Conservation (phyloP, 1,140 invertebrate species). For the Papilio polyxenes region DNA sequence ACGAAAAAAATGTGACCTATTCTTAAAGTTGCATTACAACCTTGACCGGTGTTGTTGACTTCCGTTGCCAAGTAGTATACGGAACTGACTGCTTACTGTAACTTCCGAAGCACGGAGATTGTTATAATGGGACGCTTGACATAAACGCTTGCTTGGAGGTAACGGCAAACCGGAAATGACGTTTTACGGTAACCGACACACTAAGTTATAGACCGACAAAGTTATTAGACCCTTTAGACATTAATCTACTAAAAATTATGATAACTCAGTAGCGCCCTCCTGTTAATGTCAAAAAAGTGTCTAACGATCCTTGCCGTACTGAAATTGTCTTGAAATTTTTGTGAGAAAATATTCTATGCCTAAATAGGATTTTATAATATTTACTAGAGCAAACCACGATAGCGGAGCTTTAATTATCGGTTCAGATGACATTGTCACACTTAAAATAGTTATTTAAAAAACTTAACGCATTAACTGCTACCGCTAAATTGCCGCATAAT, state of each 20-base stretch:
- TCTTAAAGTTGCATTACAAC: background rate
- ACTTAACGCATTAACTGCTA: no score
- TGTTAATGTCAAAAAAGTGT: no score
- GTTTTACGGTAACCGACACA: background rate
- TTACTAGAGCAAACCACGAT: no score
- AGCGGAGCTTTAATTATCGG: no score
- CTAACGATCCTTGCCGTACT: no score
- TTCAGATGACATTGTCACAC: no score
- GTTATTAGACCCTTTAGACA: background rate
- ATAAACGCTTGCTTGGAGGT: background rate
- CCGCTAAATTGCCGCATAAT: no score
- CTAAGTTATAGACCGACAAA: background rate
- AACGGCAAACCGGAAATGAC: slow-evolving; percentile 13
- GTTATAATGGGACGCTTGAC: background rate
- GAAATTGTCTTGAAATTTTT: no score
- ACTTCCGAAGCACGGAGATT: slow-evolving; percentile 21
- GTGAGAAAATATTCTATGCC: no score
- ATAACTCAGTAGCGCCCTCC: background rate
- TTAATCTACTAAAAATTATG: background rate
- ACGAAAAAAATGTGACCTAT: background rate
- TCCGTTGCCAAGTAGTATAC: background rate
- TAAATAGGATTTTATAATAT: no score
- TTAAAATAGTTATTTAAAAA: no score
- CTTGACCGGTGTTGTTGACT: background rate
- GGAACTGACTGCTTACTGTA: slow-evolving; percentile 2